Evolutionary conservation across 2,113 vertebrate species (phyloP).

Genomic region (Ondatra zibethicus): DNA sequence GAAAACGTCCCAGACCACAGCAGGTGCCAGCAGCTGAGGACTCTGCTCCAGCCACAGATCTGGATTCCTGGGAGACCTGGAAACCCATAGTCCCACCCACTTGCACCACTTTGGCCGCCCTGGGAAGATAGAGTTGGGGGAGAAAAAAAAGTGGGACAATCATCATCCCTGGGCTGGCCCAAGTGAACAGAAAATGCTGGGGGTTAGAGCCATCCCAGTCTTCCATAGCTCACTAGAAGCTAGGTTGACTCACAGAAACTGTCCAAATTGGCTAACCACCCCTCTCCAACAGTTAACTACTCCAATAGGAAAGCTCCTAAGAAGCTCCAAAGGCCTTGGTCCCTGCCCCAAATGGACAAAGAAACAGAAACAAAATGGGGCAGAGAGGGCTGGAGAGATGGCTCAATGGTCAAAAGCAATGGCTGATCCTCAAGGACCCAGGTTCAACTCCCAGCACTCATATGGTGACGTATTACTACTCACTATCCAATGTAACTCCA

Average conservation of each 20-base stretch:
- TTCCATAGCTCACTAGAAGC: not conserved
- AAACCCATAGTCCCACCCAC: not conserved
- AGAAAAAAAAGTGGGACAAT: not conserved
- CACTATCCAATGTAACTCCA: not conserved
- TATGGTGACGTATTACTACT: too few species aligned
- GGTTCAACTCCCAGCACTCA: not conserved
- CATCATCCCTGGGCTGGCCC: not conserved
- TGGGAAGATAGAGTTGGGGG: not conserved
- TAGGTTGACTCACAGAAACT: not conserved
- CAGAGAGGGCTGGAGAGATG: not conserved
- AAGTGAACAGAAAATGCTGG: not conserved
- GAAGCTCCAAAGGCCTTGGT: not conserved
- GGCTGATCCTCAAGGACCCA: not conserved
- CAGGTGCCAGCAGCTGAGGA: not conserved
- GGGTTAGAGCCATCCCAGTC: not conserved
- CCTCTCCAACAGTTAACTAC: not conserved
- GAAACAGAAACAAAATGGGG: not conserved
- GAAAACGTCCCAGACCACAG: not conserved
- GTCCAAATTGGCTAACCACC: not conserved
- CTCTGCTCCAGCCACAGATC: not conserved
- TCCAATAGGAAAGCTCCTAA: not conserved
- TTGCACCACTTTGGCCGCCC: not conserved
- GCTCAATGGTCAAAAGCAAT: not conserved
- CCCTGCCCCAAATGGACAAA: not conserved
- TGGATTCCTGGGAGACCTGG: not conserved